These are phyloP conservation scores for Magallana nippona DNA, from an alignment of 2,888 invertebrate genomes.

Conservation along the genomic window DNA sequence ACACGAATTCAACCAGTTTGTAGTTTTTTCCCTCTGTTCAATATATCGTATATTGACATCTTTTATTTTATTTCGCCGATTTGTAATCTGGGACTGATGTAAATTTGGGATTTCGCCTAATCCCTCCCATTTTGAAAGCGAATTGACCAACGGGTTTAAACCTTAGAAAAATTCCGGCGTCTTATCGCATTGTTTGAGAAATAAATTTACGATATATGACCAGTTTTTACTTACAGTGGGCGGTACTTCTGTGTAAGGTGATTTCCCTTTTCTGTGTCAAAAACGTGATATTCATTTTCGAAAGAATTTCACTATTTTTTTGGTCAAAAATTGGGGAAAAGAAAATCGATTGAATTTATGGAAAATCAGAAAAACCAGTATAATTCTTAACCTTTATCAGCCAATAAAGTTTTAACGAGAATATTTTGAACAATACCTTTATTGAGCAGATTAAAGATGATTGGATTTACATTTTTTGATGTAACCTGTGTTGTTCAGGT, in stretches of 20 bases:
- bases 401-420: too few relatives aligned
- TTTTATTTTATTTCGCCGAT: slow-evolving; percentile 24
- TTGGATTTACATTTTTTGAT: not conserved
- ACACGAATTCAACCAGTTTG: not conserved
- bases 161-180: not conserved
- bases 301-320: not conserved
- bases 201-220: slow-evolving; percentile 13
- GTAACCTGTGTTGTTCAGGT: not conserved
- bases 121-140: slow-evolving; percentile 12
- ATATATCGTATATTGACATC: slow-evolving; percentile 10
- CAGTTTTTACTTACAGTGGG: slow-evolving; percentile 1
- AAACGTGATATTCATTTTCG: too few relatives aligned
- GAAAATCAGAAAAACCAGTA: not conserved
- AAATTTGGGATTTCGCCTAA: slow-evolving; percentile 22
- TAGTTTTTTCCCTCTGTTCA: not conserved
- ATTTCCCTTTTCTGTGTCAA: too few relatives aligned
- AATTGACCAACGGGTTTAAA: slow-evolving; percentile 12
- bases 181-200: slow-evolving; percentile 17
- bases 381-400: too few relatives aligned
- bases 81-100: slow-evolving; percentile 18
- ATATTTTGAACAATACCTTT: too few relatives aligned
- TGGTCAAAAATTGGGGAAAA: not conserved
- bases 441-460: not conserved
- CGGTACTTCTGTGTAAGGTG: not conserved
- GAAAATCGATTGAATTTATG: not conserved